phyloP scores from a whole-genome alignment of 2,888 invertebrate species.

The Ophion costatus region DNA sequence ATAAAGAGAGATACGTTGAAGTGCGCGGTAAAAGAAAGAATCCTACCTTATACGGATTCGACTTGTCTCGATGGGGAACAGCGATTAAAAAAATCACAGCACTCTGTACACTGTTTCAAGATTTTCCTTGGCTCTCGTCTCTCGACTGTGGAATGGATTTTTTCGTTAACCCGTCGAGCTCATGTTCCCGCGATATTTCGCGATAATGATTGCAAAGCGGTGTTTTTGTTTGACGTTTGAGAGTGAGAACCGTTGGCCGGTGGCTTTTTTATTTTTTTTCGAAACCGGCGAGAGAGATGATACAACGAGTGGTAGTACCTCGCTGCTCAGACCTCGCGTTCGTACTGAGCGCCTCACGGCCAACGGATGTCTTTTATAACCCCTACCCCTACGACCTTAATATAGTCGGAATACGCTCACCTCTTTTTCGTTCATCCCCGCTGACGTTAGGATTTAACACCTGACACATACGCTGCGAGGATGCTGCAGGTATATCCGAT shows the following conservation, averaged over 20 bases:
- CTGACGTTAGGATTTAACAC: slow-evolving; percentile 44
- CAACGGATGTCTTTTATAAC: slow-evolving; percentile 72
- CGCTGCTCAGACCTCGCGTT: slow-evolving; percentile 68
- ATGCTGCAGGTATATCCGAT: slow-evolving; percentile 37
- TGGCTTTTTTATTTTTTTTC: slow-evolving; percentile 44
- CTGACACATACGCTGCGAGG: slow-evolving; percentile 36
- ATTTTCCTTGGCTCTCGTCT: slow-evolving; percentile 49
- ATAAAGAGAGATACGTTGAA: neutral
- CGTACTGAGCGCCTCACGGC: slow-evolving; percentile 71
- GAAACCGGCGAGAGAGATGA: slow-evolving; percentile 41
- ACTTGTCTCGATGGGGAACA: slow-evolving; percentile 19
- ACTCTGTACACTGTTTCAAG: slow-evolving; percentile 50
- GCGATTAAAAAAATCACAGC: slow-evolving; percentile 44
- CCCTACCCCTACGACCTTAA: slow-evolving; percentile 70
- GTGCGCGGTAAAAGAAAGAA: slow-evolving; percentile 7
- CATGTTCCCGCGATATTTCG: slow-evolving; percentile 15
- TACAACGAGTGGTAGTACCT: slow-evolving; percentile 59
- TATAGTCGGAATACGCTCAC: slow-evolving; percentile 60
- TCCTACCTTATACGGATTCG: slow-evolving; percentile 53
- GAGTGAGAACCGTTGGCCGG: slow-evolving; percentile 13
- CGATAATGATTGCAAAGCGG: slow-evolving; percentile 4
- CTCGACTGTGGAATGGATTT: slow-evolving; percentile 21
- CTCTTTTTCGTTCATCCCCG: slow-evolving; percentile 47
- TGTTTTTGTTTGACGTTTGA: neutral
- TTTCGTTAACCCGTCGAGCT: slow-evolving; percentile 22